Evolutionary conservation across 2,113 vertebrate species (phyloP).

Genomic region (Diphyllodes magnificus): DNA sequence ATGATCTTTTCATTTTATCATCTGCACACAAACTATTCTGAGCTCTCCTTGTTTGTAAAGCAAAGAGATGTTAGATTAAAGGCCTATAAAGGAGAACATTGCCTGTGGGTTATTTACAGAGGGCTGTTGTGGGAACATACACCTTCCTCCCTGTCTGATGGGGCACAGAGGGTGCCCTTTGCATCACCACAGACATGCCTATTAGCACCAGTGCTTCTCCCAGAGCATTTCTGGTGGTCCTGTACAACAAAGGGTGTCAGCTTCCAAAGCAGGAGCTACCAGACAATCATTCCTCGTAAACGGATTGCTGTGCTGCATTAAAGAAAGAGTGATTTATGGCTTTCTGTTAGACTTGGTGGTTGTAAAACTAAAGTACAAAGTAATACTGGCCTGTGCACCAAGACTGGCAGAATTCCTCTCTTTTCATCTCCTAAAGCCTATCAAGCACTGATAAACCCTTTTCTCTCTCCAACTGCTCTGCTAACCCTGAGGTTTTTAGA

Average conservation of each 20-base stretch:
- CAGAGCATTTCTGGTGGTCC: neutral
- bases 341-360: neutral
- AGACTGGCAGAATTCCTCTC: neutral
- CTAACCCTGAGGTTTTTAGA: neutral
- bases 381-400: neutral
- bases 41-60: neutral
- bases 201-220: neutral
- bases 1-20: neutral
- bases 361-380: conserved; percentile 23
- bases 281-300: neutral
- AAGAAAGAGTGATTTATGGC: neutral
- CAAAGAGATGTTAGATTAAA: neutral
- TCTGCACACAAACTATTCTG: neutral
- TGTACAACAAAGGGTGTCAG: neutral
- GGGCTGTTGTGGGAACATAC: neutral
- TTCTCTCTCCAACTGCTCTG: neutral
- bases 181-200: neutral
- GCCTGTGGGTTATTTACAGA: neutral
- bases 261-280: neutral
- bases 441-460: neutral
- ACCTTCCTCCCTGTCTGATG: neutral
- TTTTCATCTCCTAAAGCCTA: neutral
- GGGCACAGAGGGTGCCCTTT: neutral
- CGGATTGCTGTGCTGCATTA: neutral
- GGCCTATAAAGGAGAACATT: neutral